phyloP scores from a whole-genome alignment of 1,140 invertebrate species.

The Drosophila takahashii region DNA sequence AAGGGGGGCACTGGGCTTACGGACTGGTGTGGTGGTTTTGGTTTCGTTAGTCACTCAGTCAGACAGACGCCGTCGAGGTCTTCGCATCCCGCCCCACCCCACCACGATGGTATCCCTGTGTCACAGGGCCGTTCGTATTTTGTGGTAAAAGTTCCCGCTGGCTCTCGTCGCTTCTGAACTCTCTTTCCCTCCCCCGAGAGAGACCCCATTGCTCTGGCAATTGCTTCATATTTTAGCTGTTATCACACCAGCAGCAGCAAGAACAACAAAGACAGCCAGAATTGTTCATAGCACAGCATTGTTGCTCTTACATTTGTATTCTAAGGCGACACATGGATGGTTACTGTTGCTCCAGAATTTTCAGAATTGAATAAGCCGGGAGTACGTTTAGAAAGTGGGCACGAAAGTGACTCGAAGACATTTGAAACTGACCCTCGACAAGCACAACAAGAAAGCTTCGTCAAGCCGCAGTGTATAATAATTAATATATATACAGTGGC shows the following conservation, averaged over 20 bases:
- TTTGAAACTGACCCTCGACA: not conserved
- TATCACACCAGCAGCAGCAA: slow-evolving; percentile 59
- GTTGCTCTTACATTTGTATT: slow-evolving; percentile 64
- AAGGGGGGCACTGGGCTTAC: slow-evolving; percentile 41
- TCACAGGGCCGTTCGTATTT: slow-evolving; percentile 51
- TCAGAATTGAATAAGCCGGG: slow-evolving; percentile 39
- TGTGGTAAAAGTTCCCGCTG: slow-evolving; percentile 73
- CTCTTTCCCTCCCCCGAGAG: slow-evolving; percentile 3
- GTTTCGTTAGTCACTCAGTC: slow-evolving; percentile 58
- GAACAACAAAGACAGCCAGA: slow-evolving; percentile 16
- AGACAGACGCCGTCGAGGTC: slow-evolving; percentile 57
- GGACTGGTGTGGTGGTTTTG: slow-evolving; percentile 69
- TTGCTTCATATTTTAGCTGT: slow-evolving; percentile 68
- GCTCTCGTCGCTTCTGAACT: slow-evolving; percentile 34
- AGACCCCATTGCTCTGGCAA: slow-evolving; percentile 11
- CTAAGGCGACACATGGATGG: slow-evolving; percentile 56
- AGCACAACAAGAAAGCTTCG: too few relatives aligned
- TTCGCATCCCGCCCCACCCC: not conserved
- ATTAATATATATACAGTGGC: too few relatives aligned
- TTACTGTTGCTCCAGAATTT: slow-evolving; percentile 51
- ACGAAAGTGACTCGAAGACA: not conserved
- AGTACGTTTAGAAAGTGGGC: slow-evolving; percentile 50
- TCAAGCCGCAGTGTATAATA: too few relatives aligned
- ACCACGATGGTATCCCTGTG: slow-evolving; percentile 37
- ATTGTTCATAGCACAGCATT: slow-evolving; percentile 68